phyloP scores from a whole-genome alignment of 2,113 vertebrate species.

The Hippocampus guttulatus region DNA sequence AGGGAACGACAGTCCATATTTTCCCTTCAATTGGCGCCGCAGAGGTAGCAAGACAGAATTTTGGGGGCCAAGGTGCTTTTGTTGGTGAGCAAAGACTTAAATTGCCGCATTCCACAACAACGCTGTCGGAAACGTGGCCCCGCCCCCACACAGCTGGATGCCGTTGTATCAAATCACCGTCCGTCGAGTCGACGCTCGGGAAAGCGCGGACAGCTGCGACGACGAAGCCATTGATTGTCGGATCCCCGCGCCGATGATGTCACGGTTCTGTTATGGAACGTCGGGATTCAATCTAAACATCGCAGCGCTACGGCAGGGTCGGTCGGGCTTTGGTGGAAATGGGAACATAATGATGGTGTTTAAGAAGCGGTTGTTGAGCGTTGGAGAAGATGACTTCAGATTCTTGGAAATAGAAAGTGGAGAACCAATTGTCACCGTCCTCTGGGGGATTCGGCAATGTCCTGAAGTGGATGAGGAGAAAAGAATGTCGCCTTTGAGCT shows the following conservation, averaged over 20 bases:
- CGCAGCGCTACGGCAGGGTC: background rate
- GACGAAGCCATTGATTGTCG: background rate
- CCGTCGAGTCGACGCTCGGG: background rate
- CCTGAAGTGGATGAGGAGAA: slow-evolving; percentile 37
- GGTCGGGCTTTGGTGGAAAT: background rate
- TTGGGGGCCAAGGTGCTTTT: background rate
- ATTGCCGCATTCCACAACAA: background rate
- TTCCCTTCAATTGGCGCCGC: background rate
- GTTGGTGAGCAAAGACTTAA: background rate
- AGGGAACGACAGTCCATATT: background rate
- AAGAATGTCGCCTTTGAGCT: slow-evolving; percentile 58
- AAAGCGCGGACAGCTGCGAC: background rate
- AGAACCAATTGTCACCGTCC: background rate
- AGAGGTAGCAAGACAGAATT: background rate
- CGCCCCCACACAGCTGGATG: background rate
- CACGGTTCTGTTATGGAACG: background rate
- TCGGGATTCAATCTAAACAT: background rate
- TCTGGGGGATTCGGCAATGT: slow-evolving; percentile 40
- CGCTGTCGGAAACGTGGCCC: no score
- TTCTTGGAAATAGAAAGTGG: background rate
- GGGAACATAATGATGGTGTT: background rate
- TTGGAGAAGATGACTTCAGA: background rate
- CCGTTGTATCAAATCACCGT: background rate
- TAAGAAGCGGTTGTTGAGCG: background rate
- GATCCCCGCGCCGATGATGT: background rate